Evolutionary conservation across 2,888 invertebrate species (phyloP), one percentile per base, ranked within the genome.

Genomic region (Amblyjoppa proteus): DNA sequence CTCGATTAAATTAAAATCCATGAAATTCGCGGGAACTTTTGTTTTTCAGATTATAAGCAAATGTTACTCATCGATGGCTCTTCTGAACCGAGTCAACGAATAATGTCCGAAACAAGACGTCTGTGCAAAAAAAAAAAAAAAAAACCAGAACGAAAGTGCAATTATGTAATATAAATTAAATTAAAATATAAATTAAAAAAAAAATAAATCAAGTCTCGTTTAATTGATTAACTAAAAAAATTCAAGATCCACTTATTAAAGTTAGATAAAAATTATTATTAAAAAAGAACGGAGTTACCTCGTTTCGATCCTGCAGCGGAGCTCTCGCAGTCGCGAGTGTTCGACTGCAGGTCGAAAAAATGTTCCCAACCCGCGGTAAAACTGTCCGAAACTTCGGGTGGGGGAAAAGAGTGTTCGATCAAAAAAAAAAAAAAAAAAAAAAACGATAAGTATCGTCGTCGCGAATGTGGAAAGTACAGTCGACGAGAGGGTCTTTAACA

Each of bases 1-100:
- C 0, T 38, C 9, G 28, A 1, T n/a, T 38, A 38, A 64, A 3
- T 25, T 2, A 61, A 11, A 70, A 73, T 20, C n/a, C 13, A 58
- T 16, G 5, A 20, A n/a, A 34, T 16, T 25, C 11, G 56, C 9
- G 11, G 31, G 38, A n/a, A 64, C 34, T 5, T 74, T n/a, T 45
- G 71, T 38, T 64, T 79, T 41, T 3, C 76, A 87, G 88, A 87
- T 88, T 53, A 85, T 88, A 76, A 87, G 88, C 81, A 88, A 83
- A 51, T 85, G 84, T 69, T 87, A 88, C 61, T 88, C 88, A 5
- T 85, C 74, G 9, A 82, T 88, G 85, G 87, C 87, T 53, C 73
- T 88, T 6, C 64, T 88, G 38, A 83, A 88, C 9, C 85, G 79
- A 82, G 83, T 77, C 28, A 81, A 87, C 81, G 86, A 87, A 70